These are phyloP conservation scores for Vanessa tameamea DNA, from an alignment of 1,140 invertebrate species.

Conservation along the genomic window DNA sequence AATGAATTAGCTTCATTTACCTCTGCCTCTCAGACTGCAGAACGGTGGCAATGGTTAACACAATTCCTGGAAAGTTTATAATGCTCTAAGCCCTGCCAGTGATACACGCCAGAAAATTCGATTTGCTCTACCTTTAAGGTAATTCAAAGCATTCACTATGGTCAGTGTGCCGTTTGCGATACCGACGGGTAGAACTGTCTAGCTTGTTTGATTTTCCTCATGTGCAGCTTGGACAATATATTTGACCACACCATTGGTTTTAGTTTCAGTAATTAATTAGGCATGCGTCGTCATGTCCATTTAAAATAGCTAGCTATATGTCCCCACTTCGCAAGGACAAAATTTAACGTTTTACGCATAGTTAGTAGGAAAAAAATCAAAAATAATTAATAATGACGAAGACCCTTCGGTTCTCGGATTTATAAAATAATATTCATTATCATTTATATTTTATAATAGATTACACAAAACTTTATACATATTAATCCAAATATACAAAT, in stretches of 20 bases:
- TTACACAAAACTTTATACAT: too few species aligned
- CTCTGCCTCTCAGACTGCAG: not conserved
- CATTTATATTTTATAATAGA: too few species aligned
- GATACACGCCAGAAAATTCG: slow-evolving; percentile 2
- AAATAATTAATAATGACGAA: too few species aligned
- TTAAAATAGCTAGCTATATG: too few species aligned
- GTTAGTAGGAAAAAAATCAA: too few species aligned
- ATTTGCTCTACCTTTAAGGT: slow-evolving; percentile 8
- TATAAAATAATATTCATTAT: too few species aligned
- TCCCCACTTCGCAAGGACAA: too few species aligned
- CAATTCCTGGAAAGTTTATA: not conserved
- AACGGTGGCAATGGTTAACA: not conserved
- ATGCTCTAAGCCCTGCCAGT: not conserved
- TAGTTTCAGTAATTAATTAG: too few species aligned
- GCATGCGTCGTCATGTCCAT: too few species aligned
- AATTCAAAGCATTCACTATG: not conserved
- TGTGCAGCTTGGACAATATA: not conserved
- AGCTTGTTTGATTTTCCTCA: not conserved
- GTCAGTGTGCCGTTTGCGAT: slow-evolving; percentile 4
- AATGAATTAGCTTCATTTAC: not conserved
- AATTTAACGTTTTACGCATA: too few species aligned
- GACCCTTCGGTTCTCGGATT: too few species aligned
- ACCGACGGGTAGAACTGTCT: not conserved
- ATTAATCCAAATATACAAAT: too few species aligned
- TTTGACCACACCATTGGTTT: not conserved